A percentile compares a stretch with the other conserved stretches of the same genome.
These are phyloP conservation scores for Brienomyrus longianalis DNA, from an alignment of 2,113 vertebrate species.

Conservation along the genomic window DNA sequence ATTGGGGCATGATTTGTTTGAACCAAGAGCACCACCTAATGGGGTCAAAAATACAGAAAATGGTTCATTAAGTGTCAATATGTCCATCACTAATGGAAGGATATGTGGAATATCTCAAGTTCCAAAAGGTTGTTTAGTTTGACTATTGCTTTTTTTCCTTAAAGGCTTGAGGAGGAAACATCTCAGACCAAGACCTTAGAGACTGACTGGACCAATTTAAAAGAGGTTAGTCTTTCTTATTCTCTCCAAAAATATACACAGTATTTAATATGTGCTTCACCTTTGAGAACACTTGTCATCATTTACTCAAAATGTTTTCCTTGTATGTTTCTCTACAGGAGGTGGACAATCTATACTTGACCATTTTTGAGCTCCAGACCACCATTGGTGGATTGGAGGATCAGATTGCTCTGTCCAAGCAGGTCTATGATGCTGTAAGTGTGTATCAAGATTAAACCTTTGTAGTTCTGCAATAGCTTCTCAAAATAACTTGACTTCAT, in stretches of 20 bases:
- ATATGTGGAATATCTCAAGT: not conserved
- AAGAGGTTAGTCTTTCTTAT: slow-evolving; percentile 40
- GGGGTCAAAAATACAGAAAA: not conserved
- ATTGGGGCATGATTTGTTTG: not conserved
- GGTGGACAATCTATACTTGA: slow-evolving; percentile 49
- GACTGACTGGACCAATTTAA: slow-evolving; percentile 46
- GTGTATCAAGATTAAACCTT: not conserved
- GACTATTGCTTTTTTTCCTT: not conserved
- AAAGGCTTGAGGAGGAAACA: slow-evolving; percentile 48
- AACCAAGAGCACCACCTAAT: not conserved
- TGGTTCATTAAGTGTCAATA: not conserved
- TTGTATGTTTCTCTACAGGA: slow-evolving; percentile 34
- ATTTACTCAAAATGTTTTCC: not conserved
- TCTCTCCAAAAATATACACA: not conserved
- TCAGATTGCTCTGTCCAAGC: slow-evolving; percentile 51
- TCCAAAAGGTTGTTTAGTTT: not conserved
- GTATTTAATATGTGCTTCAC: not conserved
- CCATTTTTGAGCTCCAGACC: slow-evolving; percentile 52
- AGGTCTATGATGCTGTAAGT: slow-evolving; percentile 54
- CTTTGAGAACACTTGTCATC: not conserved
- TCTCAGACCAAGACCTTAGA: slow-evolving; percentile 44
- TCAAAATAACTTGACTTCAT: not conserved
- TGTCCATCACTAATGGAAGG: not conserved
- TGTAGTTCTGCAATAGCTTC: not conserved
- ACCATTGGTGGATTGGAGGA: slow-evolving; percentile 45